Evolutionary conservation across 2,797 vertebrate species (phyloP).

Genomic region (Crenichthys baileyi): DNA sequence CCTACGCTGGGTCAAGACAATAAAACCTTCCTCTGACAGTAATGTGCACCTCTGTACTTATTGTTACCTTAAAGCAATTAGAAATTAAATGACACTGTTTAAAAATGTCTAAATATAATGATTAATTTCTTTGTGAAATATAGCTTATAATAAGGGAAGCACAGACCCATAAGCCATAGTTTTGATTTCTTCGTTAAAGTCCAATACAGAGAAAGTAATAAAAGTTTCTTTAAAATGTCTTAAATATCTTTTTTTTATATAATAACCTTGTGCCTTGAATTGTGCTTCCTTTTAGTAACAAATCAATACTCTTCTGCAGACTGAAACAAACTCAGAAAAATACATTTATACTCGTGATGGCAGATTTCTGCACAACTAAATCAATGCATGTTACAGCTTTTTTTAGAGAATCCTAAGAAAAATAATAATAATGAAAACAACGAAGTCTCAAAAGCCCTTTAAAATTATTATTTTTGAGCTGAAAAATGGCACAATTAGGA

Average conservation of each 20-base stretch:
- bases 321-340: conserved; percentile 26
- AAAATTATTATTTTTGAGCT: conserved; percentile 29
- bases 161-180: conserved; percentile 3
- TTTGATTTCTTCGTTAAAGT: conserved; percentile 23
- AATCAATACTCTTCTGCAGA: conserved; percentile 11
- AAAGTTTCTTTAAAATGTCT: conserved; percentile 26
- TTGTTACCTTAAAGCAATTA: background rate
- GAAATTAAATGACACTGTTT: background rate
- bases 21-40: background rate
- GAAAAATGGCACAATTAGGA: conserved; percentile 35
- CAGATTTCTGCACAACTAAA: conserved; percentile 14
- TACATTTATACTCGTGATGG: conserved; percentile 14
- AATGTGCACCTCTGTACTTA: background rate
- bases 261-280: background rate
- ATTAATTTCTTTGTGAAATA: background rate
- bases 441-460: conserved; percentile 29
- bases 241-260: conserved; percentile 34
- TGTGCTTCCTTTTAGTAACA: background rate
- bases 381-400: background rate
- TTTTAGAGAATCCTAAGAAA: background rate
- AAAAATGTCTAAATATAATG: background rate
- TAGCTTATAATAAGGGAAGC: too few species aligned
- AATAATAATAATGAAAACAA: conserved; percentile 22
- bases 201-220: conserved; percentile 32
- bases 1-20: conserved; percentile 6